Evolutionary conservation across 2,113 vertebrate species (phyloP).

Genomic region (Hippolais icterina): DNA sequence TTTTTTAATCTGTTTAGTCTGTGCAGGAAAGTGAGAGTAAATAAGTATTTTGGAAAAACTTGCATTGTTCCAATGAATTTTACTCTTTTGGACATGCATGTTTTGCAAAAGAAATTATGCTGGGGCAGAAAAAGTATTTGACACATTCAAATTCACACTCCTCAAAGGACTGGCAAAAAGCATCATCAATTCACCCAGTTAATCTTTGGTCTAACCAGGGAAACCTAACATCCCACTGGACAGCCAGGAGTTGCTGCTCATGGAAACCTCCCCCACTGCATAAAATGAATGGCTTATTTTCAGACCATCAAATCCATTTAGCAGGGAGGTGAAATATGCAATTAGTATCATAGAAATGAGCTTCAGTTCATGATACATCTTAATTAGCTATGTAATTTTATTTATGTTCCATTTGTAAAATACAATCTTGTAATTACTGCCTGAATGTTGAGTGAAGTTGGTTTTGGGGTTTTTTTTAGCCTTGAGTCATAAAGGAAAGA

Average conservation of each 20-base stretch:
- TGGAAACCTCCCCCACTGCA: not conserved
- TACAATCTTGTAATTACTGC: constrained; percentile 50
- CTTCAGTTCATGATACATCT: constrained; percentile 54
- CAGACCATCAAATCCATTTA: constrained; percentile 50
- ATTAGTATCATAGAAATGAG: constrained; percentile 47
- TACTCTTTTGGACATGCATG: not conserved
- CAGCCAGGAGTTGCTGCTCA: not conserved
- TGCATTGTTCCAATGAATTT: not conserved
- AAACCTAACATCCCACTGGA: not conserved
- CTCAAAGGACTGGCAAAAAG: not conserved
- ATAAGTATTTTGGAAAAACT: not conserved
- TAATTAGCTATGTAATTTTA: constrained; percentile 73
- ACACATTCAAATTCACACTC: not conserved
- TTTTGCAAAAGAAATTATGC: not conserved
- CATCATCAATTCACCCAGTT: not conserved
- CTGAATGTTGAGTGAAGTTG: not conserved
- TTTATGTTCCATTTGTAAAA: constrained; percentile 68
- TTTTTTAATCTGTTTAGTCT: not conserved
- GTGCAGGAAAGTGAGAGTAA: not conserved
- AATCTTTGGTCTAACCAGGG: not conserved
- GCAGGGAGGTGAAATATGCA: constrained; percentile 38
- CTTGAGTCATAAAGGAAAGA: not conserved
- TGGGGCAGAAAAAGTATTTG: not conserved
- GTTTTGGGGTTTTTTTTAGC: not conserved
- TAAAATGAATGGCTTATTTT: constrained; percentile 2